Conservation (phyloP, 1,140 invertebrate genomes). For the Brachionus angularis region DNA sequence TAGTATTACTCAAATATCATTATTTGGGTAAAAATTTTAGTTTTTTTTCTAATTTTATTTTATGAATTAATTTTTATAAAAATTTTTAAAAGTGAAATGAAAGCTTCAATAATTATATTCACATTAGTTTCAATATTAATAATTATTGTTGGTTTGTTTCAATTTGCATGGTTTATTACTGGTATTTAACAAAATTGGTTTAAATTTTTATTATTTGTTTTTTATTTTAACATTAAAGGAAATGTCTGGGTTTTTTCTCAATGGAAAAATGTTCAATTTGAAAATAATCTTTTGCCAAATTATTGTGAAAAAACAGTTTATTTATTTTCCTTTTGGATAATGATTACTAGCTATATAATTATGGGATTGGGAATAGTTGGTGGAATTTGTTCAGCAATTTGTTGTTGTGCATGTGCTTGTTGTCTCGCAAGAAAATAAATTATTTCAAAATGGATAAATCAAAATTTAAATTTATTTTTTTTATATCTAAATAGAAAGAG, state of each 20-base stretch:
- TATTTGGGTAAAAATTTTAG: neutral
- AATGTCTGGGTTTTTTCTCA: slow-evolving; percentile 31
- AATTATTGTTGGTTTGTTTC: neutral
- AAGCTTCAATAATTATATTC: neutral
- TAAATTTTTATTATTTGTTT: neutral
- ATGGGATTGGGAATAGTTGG: neutral
- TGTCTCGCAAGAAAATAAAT: too few relatives aligned
- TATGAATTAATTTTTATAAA: too few relatives aligned
- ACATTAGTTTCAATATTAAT: neutral
- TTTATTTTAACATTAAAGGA: neutral
- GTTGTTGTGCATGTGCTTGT: neutral
- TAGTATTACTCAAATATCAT: neutral
- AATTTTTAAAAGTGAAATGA: too few relatives aligned
- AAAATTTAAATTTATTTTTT: too few relatives aligned
- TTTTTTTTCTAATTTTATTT: neutral
- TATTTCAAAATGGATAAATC: too few relatives aligned
- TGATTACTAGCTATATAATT: slow-evolving; percentile 3
- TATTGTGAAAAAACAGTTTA: slow-evolving; percentile 26
- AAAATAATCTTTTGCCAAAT: neutral
- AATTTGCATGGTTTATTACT: slow-evolving; percentile 33
- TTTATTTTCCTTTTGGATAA: slow-evolving; percentile 26
- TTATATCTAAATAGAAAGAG: too few relatives aligned
- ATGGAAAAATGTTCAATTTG: neutral
- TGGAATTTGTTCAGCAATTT: neutral
- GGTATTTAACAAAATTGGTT: neutral